Conservation (phyloP, 2,888 invertebrate genomes). For the Eucera pruinosa region DNA sequence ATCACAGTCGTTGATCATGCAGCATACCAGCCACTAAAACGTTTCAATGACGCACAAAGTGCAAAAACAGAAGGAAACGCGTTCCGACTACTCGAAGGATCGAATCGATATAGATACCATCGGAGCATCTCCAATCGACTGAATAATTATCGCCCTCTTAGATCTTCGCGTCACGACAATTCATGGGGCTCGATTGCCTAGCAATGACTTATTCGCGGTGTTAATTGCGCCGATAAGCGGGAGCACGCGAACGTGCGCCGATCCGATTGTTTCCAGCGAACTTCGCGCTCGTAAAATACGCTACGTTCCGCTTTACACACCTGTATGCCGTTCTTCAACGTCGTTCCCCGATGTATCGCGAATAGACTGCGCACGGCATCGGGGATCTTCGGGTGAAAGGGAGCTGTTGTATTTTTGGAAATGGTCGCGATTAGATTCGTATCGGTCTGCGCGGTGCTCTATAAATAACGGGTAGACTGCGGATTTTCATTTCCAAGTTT, state of each 20-base stretch:
- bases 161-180: constrained; percentile 31
- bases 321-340: constrained; percentile 36
- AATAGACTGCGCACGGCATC: background rate
- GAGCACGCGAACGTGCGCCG: background rate
- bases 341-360: constrained; percentile 28
- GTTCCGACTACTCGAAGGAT: background rate
- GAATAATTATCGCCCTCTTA: constrained; percentile 37
- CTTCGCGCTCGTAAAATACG: constrained; percentile 12
- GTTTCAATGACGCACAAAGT: constrained; percentile 24
- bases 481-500: no score
- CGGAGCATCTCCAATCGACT: constrained; percentile 12
- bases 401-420: constrained; percentile 7
- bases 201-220: constrained; percentile 51
- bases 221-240: constrained; percentile 48
- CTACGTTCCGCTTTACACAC: background rate
- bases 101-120: constrained; percentile 46
- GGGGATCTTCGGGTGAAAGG: background rate
- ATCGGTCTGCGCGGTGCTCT: no score
- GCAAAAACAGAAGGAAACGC: constrained; percentile 48
- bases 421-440: background rate
- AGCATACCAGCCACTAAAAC: background rate
- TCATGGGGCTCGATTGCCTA: constrained; percentile 16
- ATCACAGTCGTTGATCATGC: no score
- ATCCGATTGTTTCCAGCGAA: constrained; percentile 30
- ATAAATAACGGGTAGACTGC: no score